Evolutionary conservation across 2,888 invertebrate genomes (phyloP).

Genomic region (Drosophila robusta): DNA sequence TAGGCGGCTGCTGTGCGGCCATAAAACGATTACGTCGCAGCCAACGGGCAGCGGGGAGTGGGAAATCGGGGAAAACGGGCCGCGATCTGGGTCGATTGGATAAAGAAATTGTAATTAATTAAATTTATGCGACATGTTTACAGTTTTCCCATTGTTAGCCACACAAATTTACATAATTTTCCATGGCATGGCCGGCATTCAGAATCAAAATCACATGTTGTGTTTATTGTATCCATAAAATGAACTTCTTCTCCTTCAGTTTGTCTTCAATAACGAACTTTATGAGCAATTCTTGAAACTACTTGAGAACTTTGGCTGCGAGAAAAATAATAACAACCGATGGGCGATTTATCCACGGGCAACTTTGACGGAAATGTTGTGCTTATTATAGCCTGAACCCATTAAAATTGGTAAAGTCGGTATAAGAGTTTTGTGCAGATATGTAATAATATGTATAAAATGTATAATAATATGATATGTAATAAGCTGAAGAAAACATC

Average conservation of each 20-base stretch:
- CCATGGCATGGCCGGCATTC: conserved; percentile 30
- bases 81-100: conserved; percentile 71
- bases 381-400: too few species aligned
- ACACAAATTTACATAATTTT: conserved; percentile 72
- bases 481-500: too few species aligned
- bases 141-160: conserved; percentile 72
- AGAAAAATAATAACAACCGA: background rate
- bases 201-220: conserved; percentile 70
- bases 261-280: conserved; percentile 51
- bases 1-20: conserved; percentile 76
- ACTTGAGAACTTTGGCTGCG: background rate
- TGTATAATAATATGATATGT: too few species aligned
- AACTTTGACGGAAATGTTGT: too few species aligned
- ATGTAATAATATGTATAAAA: too few species aligned
- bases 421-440: too few species aligned
- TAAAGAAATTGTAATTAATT: conserved; percentile 81
- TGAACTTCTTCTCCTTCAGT: conserved; percentile 53
- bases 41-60: background rate
- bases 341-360: too few species aligned
- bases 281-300: conserved; percentile 26
- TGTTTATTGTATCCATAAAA: conserved; percentile 57
- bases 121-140: conserved; percentile 79
- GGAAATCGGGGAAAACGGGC: background rate
- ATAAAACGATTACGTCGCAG: conserved; percentile 66
- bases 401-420: too few species aligned